Conservation (phyloP, 1,140 invertebrate genomes). For the Drosophila kohkoa region DNA sequence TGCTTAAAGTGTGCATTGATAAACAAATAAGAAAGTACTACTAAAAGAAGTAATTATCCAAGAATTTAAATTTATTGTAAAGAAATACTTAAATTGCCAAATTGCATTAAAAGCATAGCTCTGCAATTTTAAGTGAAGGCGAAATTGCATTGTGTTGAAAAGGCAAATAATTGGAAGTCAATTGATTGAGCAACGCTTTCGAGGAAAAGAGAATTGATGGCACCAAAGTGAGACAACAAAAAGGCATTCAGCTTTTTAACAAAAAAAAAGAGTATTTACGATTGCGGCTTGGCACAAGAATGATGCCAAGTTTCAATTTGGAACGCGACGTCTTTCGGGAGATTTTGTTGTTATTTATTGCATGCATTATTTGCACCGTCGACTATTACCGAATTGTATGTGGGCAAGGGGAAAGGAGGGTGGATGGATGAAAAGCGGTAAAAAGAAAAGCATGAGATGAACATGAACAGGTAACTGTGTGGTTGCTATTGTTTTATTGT, state of each 20-base stretch:
- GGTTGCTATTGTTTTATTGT: conserved; percentile 59
- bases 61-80: no score
- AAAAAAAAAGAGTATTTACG: background rate
- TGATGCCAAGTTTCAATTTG: background rate
- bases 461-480: background rate
- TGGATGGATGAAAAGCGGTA: background rate
- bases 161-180: no score
- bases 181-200: no score
- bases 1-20: background rate
- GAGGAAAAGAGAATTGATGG: no score
- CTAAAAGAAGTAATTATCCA: no score
- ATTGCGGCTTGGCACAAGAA: background rate
- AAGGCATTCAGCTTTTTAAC: no score
- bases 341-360: conserved; percentile 43
- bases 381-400: conserved; percentile 4
- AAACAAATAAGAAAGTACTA: no score
- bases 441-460: background rate
- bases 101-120: no score
- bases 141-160: no score
- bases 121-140: no score
- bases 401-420: background rate
- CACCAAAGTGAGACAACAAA: no score
- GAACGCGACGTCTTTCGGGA: background rate
- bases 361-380: conserved; percentile 51
- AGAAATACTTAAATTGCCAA: no score